Evolutionary conservation across 2,888 invertebrate genomes (phyloP).

Genomic region (Drosophila anomalata): DNA sequence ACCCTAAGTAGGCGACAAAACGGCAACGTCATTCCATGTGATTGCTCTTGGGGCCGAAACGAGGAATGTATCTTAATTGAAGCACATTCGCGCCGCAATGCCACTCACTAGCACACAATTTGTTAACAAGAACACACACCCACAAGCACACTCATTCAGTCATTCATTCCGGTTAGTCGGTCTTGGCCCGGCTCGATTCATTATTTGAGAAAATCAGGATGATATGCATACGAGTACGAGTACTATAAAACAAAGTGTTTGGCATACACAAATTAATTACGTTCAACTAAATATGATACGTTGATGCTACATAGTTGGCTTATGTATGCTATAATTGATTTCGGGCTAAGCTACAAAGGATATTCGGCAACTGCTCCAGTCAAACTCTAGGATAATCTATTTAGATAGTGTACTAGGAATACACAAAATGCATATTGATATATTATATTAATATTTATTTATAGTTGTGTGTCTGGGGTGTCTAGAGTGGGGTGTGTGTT

Average conservation of each 20-base stretch:
- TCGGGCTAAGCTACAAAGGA: constrained; percentile 34
- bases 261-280: constrained; percentile 49
- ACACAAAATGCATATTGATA: constrained; percentile 37
- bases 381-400: constrained; percentile 36
- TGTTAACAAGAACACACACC: constrained; percentile 1
- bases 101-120: constrained; percentile 16
- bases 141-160: neutral
- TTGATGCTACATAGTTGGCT: constrained; percentile 32
- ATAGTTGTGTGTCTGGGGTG: neutral
- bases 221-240: constrained; percentile 15
- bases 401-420: constrained; percentile 11
- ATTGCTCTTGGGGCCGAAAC: constrained; percentile 39
- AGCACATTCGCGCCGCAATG: constrained; percentile 59
- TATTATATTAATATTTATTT: constrained; percentile 3
- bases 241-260: constrained; percentile 40
- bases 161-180: constrained; percentile 4
- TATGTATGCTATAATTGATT: constrained; percentile 32
- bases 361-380: constrained; percentile 33
- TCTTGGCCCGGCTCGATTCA: constrained; percentile 6
- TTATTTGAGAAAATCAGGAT: constrained; percentile 32
- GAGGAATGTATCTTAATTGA: constrained; percentile 63
- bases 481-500: constrained; percentile 1
- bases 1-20: constrained; percentile 58
- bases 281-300: constrained; percentile 47
- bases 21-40: constrained; percentile 60